These are phyloP conservation scores for Chrosomus eos DNA, from an alignment of 2,797 vertebrate genomes.

Conservation along the genomic window DNA sequence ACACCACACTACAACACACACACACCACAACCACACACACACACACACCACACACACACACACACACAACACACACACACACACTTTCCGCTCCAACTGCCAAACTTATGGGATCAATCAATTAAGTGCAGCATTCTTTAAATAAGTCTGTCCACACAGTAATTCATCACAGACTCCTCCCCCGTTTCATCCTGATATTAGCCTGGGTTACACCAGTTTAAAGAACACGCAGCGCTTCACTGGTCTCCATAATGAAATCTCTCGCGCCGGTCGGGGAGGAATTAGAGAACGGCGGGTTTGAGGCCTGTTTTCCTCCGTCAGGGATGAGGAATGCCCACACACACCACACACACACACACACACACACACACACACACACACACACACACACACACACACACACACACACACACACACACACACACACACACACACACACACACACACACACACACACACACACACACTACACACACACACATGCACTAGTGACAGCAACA, in stretches of 20 bases:
- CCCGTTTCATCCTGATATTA: background rate
- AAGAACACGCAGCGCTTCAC: background rate
- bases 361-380: too few species aligned
- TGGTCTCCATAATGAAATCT: background rate
- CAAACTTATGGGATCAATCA: constrained; percentile 9
- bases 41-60: constrained; percentile 1
- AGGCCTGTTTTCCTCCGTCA: constrained; percentile 1
- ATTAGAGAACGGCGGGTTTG: background rate
- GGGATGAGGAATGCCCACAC: background rate
- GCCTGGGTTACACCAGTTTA: background rate
- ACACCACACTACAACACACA: background rate
- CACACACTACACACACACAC: too few species aligned
- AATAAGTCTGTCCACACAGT: constrained; percentile 12
- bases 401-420: too few species aligned
- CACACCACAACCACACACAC: background rate
- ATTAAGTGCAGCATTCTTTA: constrained; percentile 10
- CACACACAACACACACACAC: constrained; percentile 12
- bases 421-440: too few species aligned
- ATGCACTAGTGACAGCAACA: background rate
- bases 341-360: too few species aligned
- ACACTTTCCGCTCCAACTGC: background rate
- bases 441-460: too few species aligned
- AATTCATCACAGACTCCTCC: background rate
- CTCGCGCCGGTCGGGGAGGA: background rate
- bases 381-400: too few species aligned